Evolutionary conservation across 2,797 vertebrate species (phyloP).

Genomic region (Sphenodon punctatus): DNA sequence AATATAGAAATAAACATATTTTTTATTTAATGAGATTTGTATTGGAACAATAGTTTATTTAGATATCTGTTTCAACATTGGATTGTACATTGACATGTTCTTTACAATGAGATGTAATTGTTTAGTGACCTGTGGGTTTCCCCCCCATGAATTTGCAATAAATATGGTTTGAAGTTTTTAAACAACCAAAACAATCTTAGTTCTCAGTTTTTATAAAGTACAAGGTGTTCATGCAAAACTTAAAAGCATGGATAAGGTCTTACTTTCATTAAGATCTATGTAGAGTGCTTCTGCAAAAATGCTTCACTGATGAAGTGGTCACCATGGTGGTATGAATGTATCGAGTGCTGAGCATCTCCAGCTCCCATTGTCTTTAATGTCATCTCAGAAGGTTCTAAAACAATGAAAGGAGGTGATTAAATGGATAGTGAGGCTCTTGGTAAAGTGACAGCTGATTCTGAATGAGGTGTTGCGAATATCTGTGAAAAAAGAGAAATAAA

Average conservation of each 20-base stretch:
- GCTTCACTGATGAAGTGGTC: neutral
- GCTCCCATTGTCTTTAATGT: neutral
- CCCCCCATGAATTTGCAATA: slow-evolving; percentile 65
- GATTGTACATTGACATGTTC: slow-evolving; percentile 51
- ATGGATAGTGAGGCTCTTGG: neutral
- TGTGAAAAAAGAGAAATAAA: neutral
- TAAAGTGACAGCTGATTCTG: neutral
- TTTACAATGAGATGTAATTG: slow-evolving; percentile 62
- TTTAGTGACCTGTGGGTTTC: slow-evolving; percentile 57
- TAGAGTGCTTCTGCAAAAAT: too few species aligned
- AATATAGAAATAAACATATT: slow-evolving; percentile 77
- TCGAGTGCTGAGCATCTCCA: neutral
- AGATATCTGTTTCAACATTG: slow-evolving; percentile 59
- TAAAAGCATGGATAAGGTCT: too few species aligned
- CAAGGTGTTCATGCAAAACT: too few species aligned
- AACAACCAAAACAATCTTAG: slow-evolving; percentile 40
- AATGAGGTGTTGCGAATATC: neutral
- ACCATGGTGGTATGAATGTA: neutral
- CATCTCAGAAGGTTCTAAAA: neutral
- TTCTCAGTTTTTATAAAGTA: too few species aligned
- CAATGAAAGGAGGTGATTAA: neutral
- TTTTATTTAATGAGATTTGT: slow-evolving; percentile 75
- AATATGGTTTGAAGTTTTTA: slow-evolving; percentile 67
- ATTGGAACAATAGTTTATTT: slow-evolving; percentile 64
- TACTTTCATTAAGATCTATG: too few species aligned